phyloP scores from a whole-genome alignment of 2,888 invertebrate genomes.

The Cylindroiulus punctatus region DNA sequence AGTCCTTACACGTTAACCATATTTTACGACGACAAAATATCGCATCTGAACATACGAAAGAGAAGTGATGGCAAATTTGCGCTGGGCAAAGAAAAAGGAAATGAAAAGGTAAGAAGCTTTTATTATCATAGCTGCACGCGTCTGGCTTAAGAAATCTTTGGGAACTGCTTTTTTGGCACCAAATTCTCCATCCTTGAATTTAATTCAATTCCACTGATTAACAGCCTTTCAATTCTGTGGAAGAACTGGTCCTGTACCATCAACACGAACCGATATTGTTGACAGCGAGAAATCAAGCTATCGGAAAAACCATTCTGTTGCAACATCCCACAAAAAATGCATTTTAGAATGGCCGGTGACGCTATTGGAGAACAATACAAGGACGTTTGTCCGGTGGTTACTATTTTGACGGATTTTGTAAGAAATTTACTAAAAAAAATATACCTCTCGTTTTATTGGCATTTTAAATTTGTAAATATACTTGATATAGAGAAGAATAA shows the following conservation, averaged over 20 bases:
- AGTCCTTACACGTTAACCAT: conserved; percentile 61
- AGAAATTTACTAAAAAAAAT: neutral
- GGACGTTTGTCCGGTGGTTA: neutral
- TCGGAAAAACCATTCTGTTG: conserved; percentile 59
- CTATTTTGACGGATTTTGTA: conserved; percentile 7
- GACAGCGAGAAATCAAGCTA: conserved; percentile 60
- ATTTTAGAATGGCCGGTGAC: neutral
- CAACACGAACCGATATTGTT: conserved; percentile 61
- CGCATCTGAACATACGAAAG: conserved; percentile 61
- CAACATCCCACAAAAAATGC: conserved; percentile 42
- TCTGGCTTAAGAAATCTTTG: neutral
- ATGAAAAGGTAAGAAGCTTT: conserved; percentile 60
- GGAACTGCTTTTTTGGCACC: neutral
- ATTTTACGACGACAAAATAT: conserved; percentile 60
- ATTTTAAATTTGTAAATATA: conserved; percentile 31
- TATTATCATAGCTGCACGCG: too few relatives aligned
- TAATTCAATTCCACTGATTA: conserved; percentile 44
- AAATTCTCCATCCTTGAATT: too few relatives aligned
- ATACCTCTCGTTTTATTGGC: neutral
- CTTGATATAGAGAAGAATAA: neutral
- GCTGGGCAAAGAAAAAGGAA: conserved; percentile 61
- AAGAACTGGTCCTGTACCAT: conserved; percentile 60
- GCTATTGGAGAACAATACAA: neutral
- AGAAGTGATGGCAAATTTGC: conserved; percentile 60
- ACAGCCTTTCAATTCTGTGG: conserved; percentile 60